Evolutionary conservation across 1,140 invertebrate genomes (phyloP), one percentile per base, ranked within the genome.

Genomic region (Lordiphosa collinella): DNA sequence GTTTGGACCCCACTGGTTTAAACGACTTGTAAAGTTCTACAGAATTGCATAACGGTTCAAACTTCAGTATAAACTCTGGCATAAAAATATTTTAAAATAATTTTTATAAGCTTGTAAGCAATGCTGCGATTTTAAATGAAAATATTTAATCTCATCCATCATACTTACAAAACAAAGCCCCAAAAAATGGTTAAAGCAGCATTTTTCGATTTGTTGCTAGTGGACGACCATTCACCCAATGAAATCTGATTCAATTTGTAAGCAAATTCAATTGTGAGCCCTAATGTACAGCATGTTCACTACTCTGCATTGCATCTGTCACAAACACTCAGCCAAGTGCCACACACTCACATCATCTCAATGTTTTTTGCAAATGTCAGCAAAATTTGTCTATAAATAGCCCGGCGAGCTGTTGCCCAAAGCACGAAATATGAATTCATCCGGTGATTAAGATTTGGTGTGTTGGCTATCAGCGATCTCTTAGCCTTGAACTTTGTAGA

Each of bases 341-440:
- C 25, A 29, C 25, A 29, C 25, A 29, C 25, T 29, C 25, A 29
- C 25, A 29, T 29, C 25, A 6, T 36, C 62, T 48, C 37, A 5
- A 10, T 47, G 46, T 41, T 18, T 51, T 16, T 46, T 29, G 48
- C 64, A 54, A 79, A 69, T 74, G 55, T 57, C 69, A 74, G 43
- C 55, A 50, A 22, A 47, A 62, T 8, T 31, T 76, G 55, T 48
- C 63, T 80, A 80, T 76, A 71, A 71, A 76, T 84, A 80, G 71
- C 51, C 47, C 34, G 32, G 49, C 53, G 44, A 55, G 57, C 57
- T 59, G 60, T 66, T 49, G 49, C 41, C 61, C 41, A 38, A 63
- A 58, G 58, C 60, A 63, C 62, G 60, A 63, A 44, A 59, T 53
- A 59, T 53, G 63, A 63, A 44, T 58, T 67, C 62, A 67, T 67